phyloP scores from a whole-genome alignment of 2,113 vertebrate species.

The Forbesichthys papilliferus region DNA sequence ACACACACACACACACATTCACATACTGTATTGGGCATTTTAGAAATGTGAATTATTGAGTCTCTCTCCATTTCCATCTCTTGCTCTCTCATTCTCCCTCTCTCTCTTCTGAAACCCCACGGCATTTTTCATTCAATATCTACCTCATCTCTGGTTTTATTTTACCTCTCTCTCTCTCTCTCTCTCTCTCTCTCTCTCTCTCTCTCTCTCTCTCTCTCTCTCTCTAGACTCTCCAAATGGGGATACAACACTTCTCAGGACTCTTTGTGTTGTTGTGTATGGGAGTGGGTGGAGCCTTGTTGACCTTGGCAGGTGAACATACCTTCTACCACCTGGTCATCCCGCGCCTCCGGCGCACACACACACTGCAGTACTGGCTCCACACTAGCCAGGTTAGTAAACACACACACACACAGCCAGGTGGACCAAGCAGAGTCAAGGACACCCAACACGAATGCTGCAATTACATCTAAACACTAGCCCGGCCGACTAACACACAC shows the following conservation, averaged over 20 bases:
- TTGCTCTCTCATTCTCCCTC: neutral
- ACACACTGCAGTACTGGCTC: conserved; percentile 89
- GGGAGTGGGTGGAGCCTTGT: conserved; percentile 88
- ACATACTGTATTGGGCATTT: conserved; percentile 40
- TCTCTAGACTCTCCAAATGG: conserved; percentile 90
- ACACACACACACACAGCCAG: neutral
- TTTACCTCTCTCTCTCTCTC: conserved; percentile 25
- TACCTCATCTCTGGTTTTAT: conserved; percentile 14
- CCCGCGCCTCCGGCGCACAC: conserved; percentile 82
- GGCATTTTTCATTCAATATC: conserved; percentile 1
- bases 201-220: neutral
- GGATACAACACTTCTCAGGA: conserved; percentile 91
- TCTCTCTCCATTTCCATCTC: neutral
- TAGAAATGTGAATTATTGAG: conserved; percentile 52
- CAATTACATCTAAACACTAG: too few species aligned
- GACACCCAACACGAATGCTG: too few species aligned
- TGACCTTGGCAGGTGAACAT: conserved; percentile 87
- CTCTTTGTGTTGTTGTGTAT: conserved; percentile 91
- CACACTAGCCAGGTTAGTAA: conserved; percentile 90
- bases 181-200: neutral
- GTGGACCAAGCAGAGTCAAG: too few species aligned
- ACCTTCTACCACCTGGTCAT: conserved; percentile 87
- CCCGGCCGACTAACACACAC: neutral
- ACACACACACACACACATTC: conserved; percentile 16
- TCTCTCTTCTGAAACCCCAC: conserved; percentile 8